Percentiles rank a stretch among this genome's conserved stretches.
Conservation (phyloP, 2,888 invertebrate genomes). For the Lycocerus yunnanus region DNA sequence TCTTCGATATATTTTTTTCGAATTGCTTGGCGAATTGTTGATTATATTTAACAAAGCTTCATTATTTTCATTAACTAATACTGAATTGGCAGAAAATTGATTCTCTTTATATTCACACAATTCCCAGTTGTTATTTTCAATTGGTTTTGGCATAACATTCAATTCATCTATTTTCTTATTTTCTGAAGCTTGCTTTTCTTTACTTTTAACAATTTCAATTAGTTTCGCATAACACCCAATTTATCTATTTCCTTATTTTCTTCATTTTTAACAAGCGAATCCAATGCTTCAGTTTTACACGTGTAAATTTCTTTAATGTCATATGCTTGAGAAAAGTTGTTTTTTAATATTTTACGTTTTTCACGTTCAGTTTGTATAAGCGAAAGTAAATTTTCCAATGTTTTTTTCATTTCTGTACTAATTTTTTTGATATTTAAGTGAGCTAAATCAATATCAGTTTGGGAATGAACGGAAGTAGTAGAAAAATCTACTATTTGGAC, state of each 20-base stretch:
- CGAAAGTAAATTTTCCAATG: neutral
- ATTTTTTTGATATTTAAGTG: neutral
- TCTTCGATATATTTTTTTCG: neutral
- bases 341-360: neutral
- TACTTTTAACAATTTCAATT: no score
- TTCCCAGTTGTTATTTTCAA: neutral
- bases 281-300: neutral
- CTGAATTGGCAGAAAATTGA: neutral
- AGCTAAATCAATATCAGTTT: neutral
- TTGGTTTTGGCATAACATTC: neutral
- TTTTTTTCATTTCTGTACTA: neutral
- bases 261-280: neutral
- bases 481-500: neutral
- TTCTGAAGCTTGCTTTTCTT: neutral
- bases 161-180: neutral
- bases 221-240: neutral
- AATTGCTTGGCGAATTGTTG: neutral
- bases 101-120: neutral
- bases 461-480: neutral
- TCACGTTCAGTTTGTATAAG: conserved; percentile 2
- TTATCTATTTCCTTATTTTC: neutral
- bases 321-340: neutral
- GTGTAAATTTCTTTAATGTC: neutral
- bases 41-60: neutral
- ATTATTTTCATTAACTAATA: neutral